A percentile compares a stretch with the other conserved stretches of the same genome.
phyloP scores from a whole-genome alignment of 1,140 invertebrate species.

The Lordiphosa stackelbergi region DNA sequence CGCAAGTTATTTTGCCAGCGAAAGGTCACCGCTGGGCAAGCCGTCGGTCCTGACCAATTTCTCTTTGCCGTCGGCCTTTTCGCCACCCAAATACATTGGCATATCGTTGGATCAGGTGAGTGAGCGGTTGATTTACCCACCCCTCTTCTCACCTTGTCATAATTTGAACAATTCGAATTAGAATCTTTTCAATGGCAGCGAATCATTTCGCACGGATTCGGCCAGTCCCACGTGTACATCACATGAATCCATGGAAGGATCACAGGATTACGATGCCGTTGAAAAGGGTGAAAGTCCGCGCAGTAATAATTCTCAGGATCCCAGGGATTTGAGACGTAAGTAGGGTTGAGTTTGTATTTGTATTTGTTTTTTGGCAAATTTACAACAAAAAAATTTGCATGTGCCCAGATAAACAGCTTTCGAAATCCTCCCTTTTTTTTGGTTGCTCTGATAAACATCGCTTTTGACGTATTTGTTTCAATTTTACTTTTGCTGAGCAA shows the following conservation, averaged over 20 bases:
- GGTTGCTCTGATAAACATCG: conserved; percentile 55
- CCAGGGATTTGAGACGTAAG: conserved; percentile 77
- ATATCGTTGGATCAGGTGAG: conserved; percentile 77
- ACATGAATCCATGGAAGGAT: conserved; percentile 77
- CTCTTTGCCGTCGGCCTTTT: conserved; percentile 75
- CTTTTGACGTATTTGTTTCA: conserved; percentile 65
- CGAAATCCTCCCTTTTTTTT: conserved; percentile 9
- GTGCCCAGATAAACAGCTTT: conserved; percentile 32
- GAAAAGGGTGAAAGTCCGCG: conserved; percentile 77
- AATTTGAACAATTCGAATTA: conserved; percentile 33
- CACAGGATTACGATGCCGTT: conserved; percentile 76
- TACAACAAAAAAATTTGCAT: conserved; percentile 59
- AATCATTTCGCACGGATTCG: conserved; percentile 77
- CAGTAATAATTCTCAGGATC: conserved; percentile 77
- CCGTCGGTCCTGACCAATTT: conserved; percentile 76
- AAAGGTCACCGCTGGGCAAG: conserved; percentile 66
- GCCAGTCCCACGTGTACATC: conserved; percentile 77
- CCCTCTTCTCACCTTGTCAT: conserved; percentile 50
- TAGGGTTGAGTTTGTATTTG: conserved; percentile 29
- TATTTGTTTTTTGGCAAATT: conserved; percentile 59
- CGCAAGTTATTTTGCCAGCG: conserved; percentile 70
- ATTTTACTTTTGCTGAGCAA: conserved; percentile 65
- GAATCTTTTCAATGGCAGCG: conserved; percentile 77
- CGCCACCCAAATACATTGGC: conserved; percentile 76
- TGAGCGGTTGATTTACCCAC: neutral